Conservation (phyloP, 2,113 vertebrate species). For the Hippocampus zosterae region DNA sequence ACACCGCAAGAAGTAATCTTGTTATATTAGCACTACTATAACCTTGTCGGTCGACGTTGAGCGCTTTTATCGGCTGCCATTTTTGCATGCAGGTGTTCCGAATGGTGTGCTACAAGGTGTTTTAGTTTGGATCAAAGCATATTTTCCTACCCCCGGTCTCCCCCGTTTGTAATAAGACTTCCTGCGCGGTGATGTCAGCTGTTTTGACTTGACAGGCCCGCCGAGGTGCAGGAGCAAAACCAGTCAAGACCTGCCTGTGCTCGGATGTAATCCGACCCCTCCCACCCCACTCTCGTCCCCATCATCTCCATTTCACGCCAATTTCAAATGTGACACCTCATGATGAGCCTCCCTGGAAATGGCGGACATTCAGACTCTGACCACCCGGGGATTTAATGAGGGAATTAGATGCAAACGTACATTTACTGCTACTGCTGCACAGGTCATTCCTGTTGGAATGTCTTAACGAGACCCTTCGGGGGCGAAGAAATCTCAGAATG, state of each 20-base stretch:
- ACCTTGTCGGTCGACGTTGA: not conserved
- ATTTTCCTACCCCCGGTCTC: not conserved
- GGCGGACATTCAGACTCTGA: not conserved
- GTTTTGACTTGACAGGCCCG: constrained; percentile 8
- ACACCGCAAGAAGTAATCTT: not conserved
- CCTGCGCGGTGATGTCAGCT: constrained; percentile 6
- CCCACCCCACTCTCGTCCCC: not conserved
- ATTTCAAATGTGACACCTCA: not conserved
- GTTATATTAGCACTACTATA: not conserved
- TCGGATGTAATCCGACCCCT: not conserved
- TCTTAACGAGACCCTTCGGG: not conserved
- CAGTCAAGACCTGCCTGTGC: constrained; percentile 1
- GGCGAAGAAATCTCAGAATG: not conserved
- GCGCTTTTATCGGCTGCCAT: not conserved
- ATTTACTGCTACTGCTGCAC: not conserved
- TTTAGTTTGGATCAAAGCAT: constrained; percentile 2
- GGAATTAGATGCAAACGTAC: not conserved
- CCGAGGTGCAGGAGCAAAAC: not conserved
- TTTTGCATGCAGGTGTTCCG: not conserved
- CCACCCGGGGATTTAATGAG: not conserved
- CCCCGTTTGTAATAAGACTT: not conserved
- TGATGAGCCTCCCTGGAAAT: not conserved
- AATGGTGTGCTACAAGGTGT: not conserved
- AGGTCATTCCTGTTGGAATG: not conserved
- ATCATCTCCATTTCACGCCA: not conserved